Evolutionary conservation across 1,140 invertebrate species (phyloP).

Genomic region (Onthophagus taurus): DNA sequence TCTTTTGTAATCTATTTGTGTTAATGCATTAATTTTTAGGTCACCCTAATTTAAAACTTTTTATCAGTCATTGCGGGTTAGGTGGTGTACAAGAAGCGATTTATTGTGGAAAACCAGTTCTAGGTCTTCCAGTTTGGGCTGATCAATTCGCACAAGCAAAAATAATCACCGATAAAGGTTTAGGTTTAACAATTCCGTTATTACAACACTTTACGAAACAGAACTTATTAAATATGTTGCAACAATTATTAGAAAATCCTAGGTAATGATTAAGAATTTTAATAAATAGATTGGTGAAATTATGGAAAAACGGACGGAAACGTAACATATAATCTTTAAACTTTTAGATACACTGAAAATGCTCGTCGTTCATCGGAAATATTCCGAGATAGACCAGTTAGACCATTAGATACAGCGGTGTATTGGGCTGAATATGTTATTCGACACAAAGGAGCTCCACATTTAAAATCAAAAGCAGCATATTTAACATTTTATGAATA

Average conservation of each 20-base stretch:
- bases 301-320: too few species aligned
- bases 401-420: slow-evolving; percentile 23
- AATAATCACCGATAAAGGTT: slow-evolving; percentile 31
- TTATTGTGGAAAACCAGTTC: slow-evolving; percentile 43
- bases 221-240: slow-evolving; percentile 24
- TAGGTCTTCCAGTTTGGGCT: slow-evolving; percentile 45
- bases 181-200: slow-evolving; percentile 32
- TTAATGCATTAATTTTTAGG: too few species aligned
- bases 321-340: too few species aligned
- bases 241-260: slow-evolving; percentile 30
- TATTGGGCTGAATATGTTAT: slow-evolving; percentile 32
- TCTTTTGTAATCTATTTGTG: too few species aligned
- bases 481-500: slow-evolving; percentile 43
- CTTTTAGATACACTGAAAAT: slow-evolving; percentile 8
- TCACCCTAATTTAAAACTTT: slow-evolving; percentile 44
- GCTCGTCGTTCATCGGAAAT: slow-evolving; percentile 5
- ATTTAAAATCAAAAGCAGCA: slow-evolving; percentile 40
- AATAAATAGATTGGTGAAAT: too few species aligned
- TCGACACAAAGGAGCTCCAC: slow-evolving; percentile 39
- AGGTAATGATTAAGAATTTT: too few species aligned
- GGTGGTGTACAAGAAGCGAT: slow-evolving; percentile 45
- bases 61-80: slow-evolving; percentile 49
- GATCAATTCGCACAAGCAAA: slow-evolving; percentile 45
- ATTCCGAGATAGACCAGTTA: slow-evolving; percentile 10
- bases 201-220: slow-evolving; percentile 31